phyloP scores from a whole-genome alignment of 2,797 vertebrate genomes.

The Lates japonicus region DNA sequence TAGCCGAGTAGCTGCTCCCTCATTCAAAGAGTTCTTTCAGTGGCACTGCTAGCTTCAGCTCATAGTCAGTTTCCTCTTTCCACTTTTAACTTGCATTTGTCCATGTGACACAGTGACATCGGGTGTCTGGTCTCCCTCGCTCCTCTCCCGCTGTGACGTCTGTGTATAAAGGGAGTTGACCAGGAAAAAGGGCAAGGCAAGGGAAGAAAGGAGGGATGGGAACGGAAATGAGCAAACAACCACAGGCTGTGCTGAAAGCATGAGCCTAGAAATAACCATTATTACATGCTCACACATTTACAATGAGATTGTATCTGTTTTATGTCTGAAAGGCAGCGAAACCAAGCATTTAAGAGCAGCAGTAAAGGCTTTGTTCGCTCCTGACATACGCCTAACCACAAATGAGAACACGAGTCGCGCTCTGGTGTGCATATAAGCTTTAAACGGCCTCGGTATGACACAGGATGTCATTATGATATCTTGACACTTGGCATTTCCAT shows the following conservation, averaged over 20 bases:
- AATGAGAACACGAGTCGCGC: not conserved
- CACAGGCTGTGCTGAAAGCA: conserved; percentile 7
- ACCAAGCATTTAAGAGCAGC: conserved; percentile 20
- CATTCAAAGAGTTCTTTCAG: conserved; percentile 37
- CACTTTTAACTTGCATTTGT: conserved; percentile 20
- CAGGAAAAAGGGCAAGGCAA: not conserved
- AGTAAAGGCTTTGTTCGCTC: conserved; percentile 34
- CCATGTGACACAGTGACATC: not conserved
- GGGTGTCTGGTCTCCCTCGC: not conserved
- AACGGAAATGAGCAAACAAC: conserved; percentile 50
- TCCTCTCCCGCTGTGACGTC: not conserved
- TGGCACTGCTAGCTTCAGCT: not conserved
- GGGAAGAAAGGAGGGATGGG: not conserved
- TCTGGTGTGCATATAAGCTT: not conserved
- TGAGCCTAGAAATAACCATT: conserved; percentile 38
- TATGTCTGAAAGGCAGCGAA: conserved; percentile 33
- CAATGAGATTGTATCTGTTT: conserved; percentile 39
- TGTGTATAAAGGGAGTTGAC: conserved; percentile 15
- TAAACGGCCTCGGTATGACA: not conserved
- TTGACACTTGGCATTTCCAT: conserved; percentile 18
- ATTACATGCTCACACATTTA: conserved; percentile 18
- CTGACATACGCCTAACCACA: conserved; percentile 9
- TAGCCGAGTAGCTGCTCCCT: conserved; percentile 4
- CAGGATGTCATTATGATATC: conserved; percentile 38
- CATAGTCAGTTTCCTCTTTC: conserved; percentile 26